phyloP scores from a whole-genome alignment of 2,797 vertebrate genomes.

The Phrynocephalus forsythii region DNA sequence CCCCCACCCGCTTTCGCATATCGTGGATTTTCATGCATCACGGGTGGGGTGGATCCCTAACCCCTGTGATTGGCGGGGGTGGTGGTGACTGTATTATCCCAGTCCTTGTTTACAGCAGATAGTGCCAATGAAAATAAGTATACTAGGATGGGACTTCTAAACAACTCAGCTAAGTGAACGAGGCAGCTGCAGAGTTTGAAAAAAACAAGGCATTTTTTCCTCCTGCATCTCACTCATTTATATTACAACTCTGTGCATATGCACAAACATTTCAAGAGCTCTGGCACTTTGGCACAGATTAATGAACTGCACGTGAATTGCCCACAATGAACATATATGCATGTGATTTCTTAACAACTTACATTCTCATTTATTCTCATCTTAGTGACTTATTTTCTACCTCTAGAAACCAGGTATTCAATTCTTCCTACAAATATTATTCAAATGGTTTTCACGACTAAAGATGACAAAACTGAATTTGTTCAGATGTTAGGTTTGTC shows the following conservation, averaged over 20 bases:
- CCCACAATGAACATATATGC: neutral
- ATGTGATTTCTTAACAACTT: neutral
- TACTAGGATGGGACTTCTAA: neutral
- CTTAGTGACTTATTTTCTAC: neutral
- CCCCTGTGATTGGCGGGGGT: too few species aligned
- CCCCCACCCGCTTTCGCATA: too few species aligned
- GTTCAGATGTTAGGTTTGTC: neutral
- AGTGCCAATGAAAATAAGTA: neutral
- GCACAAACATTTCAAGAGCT: neutral
- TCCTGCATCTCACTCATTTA: neutral
- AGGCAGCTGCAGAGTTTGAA: neutral
- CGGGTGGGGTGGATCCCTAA: too few species aligned
- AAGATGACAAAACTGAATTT: neutral
- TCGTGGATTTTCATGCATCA: too few species aligned
- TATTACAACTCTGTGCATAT: neutral
- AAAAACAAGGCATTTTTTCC: neutral
- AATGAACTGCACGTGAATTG: neutral
- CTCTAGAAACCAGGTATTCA: neutral
- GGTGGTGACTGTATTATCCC: neutral
- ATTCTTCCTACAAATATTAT: neutral
- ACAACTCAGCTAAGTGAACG: neutral
- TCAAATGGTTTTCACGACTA: neutral
- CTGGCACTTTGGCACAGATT: neutral
- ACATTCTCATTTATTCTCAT: neutral
- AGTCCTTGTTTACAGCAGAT: neutral